Conservation (phyloP, 2,888 invertebrate genomes). For the Drosophila paranaensis region DNA sequence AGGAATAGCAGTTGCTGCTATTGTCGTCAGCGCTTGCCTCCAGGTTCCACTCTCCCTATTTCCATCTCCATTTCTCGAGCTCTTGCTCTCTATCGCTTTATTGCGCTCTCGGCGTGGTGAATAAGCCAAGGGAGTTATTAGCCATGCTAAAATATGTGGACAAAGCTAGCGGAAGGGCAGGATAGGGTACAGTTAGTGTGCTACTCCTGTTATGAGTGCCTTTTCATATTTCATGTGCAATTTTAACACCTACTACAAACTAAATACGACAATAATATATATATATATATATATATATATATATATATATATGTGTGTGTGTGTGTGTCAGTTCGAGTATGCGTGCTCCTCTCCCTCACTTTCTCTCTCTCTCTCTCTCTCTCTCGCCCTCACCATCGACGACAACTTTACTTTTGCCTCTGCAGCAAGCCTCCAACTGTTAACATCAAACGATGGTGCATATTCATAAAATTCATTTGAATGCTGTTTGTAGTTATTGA, state of each 20-base stretch:
- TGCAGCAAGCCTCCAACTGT: conserved; percentile 51
- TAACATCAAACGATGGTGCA: conserved; percentile 71
- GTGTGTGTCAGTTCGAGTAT: conserved; percentile 3
- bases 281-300: conserved; percentile 26
- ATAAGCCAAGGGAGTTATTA: conserved; percentile 67
- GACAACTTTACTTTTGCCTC: conserved; percentile 14
- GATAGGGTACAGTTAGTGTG: conserved; percentile 23
- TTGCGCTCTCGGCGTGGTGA: conserved; percentile 58
- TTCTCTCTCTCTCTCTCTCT: background rate
- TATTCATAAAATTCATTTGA: conserved; percentile 69
- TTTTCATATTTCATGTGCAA: conserved; percentile 79
- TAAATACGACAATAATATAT: conserved; percentile 64
- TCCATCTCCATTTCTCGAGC: background rate
- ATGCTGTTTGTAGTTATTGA: conserved; percentile 14
- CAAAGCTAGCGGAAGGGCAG: conserved; percentile 1
- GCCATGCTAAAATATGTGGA: conserved; percentile 21
- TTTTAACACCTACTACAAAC: conserved; percentile 75
- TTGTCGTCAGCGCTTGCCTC: conserved; percentile 53
- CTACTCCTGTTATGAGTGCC: conserved; percentile 46
- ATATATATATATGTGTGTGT: conserved; percentile 7
- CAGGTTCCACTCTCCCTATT: conserved; percentile 14
- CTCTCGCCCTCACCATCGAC: background rate
- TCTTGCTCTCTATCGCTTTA: conserved; percentile 2
- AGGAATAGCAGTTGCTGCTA: conserved; percentile 33
- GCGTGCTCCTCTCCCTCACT: background rate